Base-by-base conservation (phyloP, 2,888 invertebrate genomes). In the Polydrusus pterygomalis region DNA sequence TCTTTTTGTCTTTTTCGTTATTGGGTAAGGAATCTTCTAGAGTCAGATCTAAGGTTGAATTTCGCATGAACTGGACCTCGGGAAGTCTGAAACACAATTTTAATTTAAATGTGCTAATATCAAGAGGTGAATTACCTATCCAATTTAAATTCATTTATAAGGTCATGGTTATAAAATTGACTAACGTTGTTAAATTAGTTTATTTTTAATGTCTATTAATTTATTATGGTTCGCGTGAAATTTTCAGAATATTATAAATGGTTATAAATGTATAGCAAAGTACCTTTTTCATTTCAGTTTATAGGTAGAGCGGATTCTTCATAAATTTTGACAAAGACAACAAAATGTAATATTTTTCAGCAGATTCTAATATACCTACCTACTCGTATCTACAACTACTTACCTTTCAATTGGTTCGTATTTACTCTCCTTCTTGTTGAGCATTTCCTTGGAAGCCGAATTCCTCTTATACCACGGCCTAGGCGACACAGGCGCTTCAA, bases 391-490 rank as follows among this genome's bases (percentile, higher is more conserved):
- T n/a, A 18, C n/a, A 3, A 30, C n/a, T 20, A 7, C 72, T 60
- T 15, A 77, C 77, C 77, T 77, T 70, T 77, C 77, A n/a, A 77
- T 68, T 13, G 73, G 70, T 43, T 77, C 77, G 43, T 77, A 70
- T 65, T 74, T 77, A 49, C 79, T 80, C 25, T 83, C 81, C 54
- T 80, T 81, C 72, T 78, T 85, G 80, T 70, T 87, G 86, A 11
- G 82, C 75, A 83, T 89, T 89, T 78, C 77, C 9, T 80, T 80
- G 7, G 71, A 47, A 85, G 87, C 85, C 75, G 87, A 81, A 81
- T 88, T 88, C 70, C 93, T 87, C 84, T 92, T 93, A 83, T 92
- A 93, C 93, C 93, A 93, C 13, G 92, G 92, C 82, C 90, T 88
- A 0, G 92, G 91, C 75, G 90, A 89, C n/a, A 87, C 86, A 5